phyloP scores from a whole-genome alignment of 2,113 vertebrate genomes.

The Laticauda colubrina region DNA sequence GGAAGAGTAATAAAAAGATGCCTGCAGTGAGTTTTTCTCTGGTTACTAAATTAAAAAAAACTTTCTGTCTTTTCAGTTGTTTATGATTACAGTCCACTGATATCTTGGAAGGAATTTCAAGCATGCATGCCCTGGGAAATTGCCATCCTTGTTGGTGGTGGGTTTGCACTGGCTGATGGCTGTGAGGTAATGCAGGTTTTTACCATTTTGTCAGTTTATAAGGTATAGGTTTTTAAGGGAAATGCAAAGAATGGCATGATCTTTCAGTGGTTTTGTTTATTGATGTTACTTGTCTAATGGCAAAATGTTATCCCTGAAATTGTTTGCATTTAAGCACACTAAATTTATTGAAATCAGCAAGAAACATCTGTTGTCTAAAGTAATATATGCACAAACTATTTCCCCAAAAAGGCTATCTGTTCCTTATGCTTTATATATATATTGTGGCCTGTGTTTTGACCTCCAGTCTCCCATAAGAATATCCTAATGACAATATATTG shows the following conservation, averaged over 20 bases:
- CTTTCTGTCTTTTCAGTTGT: constrained; percentile 59
- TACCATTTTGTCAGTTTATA: constrained; percentile 5
- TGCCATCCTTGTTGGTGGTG: constrained; percentile 87
- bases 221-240: constrained; percentile 13
- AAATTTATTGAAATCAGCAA: not conserved
- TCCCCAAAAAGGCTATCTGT: not conserved
- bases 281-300: not conserved
- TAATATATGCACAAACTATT: not conserved
- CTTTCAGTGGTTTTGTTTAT: not conserved
- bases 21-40: not conserved
- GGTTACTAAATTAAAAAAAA: not conserved
- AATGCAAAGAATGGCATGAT: constrained; percentile 16
- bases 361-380: not conserved
- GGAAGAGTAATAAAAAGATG: not conserved
- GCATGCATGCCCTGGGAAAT: constrained; percentile 93
- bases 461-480: not conserved
- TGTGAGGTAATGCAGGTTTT: constrained; percentile 76
- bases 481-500: not conserved
- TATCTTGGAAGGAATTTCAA: constrained; percentile 94
- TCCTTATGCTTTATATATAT: not conserved
- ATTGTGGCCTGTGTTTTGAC: not conserved
- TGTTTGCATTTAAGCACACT: not conserved
- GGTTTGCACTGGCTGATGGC: constrained; percentile 90
- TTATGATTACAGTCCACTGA: constrained; percentile 74
- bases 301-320: not conserved